A percentile compares a stretch with the other conserved stretches of the same genome.
Evolutionary conservation across 2,113 vertebrate genomes (phyloP).

Genomic region (Oxyruncus cristatus): DNA sequence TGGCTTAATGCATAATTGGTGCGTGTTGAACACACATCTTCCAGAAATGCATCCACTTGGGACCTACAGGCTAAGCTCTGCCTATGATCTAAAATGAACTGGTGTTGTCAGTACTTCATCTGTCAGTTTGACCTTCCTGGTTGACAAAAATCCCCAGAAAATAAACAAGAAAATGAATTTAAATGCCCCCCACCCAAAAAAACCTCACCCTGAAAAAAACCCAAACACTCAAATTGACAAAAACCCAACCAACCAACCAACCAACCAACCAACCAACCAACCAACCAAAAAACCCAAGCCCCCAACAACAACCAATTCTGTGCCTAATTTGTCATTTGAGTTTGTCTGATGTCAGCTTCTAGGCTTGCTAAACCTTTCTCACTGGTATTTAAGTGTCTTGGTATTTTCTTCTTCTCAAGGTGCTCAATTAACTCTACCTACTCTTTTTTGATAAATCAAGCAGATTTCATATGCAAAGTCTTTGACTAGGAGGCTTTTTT

Average conservation of each 20-base stretch:
- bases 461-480: not conserved
- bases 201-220: not conserved
- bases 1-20: not conserved
- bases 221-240: not conserved
- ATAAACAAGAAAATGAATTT: not conserved
- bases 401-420: not conserved
- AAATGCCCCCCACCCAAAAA: not conserved
- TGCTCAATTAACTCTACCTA: not conserved
- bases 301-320: not conserved
- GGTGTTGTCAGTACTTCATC: not conserved
- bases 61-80: not conserved
- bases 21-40: accelerated
- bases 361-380: not conserved
- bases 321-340: not conserved
- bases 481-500: not conserved
- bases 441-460: not conserved
- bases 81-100: not conserved
- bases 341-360: not conserved
- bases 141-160: not conserved
- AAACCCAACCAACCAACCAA: not conserved
- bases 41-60: not conserved
- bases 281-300: not conserved
- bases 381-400: not conserved
- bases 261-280: not conserved
- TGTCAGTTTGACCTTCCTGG: not conserved